Conservation (phyloP, 2,113 vertebrate species). For the Aix galericulata region DNA sequence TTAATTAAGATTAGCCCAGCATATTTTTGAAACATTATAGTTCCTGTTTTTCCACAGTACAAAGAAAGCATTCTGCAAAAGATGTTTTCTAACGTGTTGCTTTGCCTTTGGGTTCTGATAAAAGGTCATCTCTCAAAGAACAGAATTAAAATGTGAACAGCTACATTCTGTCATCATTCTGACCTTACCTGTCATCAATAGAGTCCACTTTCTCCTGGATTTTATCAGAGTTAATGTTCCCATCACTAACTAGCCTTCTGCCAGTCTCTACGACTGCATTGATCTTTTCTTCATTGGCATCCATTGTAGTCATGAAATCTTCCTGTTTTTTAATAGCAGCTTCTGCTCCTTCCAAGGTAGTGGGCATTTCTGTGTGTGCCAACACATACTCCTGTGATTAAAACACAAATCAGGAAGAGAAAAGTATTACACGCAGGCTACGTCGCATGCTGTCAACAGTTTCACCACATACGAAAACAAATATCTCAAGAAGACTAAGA, state of each 20-base stretch:
- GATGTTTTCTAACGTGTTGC: neutral
- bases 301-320: conserved; percentile 99
- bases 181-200: conserved; percentile 91
- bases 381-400: conserved; percentile 90
- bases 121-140: neutral
- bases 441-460: neutral
- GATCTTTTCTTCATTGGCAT: conserved; percentile 98
- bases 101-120: neutral
- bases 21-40: neutral
- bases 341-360: conserved; percentile 93
- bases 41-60: neutral
- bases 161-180: neutral
- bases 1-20: neutral
- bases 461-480: neutral
- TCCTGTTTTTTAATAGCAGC: conserved; percentile 98
- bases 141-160: neutral
- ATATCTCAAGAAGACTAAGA: neutral
- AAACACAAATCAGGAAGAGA: neutral
- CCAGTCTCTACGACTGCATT: conserved; percentile 92
- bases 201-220: conserved; percentile 98
- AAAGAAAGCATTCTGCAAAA: neutral
- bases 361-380: conserved; percentile 97
- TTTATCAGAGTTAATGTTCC: conserved; percentile 93
- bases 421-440: neutral
- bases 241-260: conserved; percentile 90